Evolutionary conservation across 2,888 invertebrate genomes (phyloP), one percentile per base, ranked within the genome.

Genomic region (Scrobipalpa costella): DNA sequence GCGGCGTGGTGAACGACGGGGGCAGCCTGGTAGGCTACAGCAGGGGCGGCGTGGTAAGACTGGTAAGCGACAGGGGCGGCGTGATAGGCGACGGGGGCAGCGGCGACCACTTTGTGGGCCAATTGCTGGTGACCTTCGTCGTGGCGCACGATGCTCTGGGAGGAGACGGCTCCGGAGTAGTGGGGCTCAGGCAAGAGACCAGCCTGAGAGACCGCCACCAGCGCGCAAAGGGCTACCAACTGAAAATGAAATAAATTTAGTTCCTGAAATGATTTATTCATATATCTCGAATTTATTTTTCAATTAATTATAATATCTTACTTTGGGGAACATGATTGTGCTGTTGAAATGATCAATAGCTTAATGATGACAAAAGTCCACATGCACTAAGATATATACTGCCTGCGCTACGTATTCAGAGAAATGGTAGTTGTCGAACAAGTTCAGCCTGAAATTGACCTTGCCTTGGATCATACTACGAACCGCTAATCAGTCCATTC

Each of bases 101-200:
- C 71, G 7, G 63, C 67, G 62, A 75, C 74, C 57, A 73, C 52
- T 61, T 74, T 71, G 62, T 72, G 69, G 19, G 72, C 77, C 69
- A 17, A 68, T 68, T 71, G 73, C 58, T 69, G 71, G 64, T 78
- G 74, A 11, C 82, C 80, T 79, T 76, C 80, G 77, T 82, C 84
- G 70, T 79, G 81, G 63, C 85, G 80, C 34, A 84, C 77, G 69
- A 84, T 81, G 73, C 75, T 84, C 66, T 84, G 83, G 6, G 84
- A 84, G 52, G 85, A 85, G n/a, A 84, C 81, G 5, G 81, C 82
- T 6, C 78, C 69, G 13, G 80, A 81, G 73, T 83, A 80, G 70
- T 86, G 84, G 78, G 63, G 92, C 64, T 68, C 88, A 9, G 80
- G 68, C 66, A 82, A 66, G 15, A 78, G 72, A 69, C 76, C 81